Evolutionary conservation across 2,113 vertebrate species (phyloP).

Genomic region (Dromas ardeola): DNA sequence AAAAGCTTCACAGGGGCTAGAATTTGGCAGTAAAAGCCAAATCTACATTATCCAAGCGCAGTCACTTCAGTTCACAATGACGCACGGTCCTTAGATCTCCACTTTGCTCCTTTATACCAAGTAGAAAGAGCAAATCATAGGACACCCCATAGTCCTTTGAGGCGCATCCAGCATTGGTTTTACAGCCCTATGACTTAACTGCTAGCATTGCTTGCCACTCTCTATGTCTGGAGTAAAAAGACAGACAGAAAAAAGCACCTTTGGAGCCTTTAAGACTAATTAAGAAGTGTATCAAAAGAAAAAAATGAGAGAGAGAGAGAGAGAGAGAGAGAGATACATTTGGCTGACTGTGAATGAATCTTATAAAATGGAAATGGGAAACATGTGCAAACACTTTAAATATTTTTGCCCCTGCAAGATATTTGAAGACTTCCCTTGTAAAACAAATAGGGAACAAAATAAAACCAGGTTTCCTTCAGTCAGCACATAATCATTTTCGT

Average conservation of each 20-base stretch:
- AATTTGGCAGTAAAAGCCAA: background rate
- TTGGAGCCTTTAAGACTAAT: conserved; percentile 43
- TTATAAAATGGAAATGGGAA: conserved; percentile 71
- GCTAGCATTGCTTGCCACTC: background rate
- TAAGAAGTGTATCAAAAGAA: conserved; percentile 46
- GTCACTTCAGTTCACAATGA: background rate
- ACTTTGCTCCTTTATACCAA: conserved; percentile 27
- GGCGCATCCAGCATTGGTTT: conserved; percentile 46
- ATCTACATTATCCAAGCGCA: background rate
- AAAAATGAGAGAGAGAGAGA: background rate
- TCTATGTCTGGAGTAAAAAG: background rate
- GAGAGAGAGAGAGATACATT: conserved; percentile 29
- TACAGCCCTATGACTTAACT: conserved; percentile 35
- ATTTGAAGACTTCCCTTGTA: conserved; percentile 56
- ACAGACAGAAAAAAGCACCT: conserved; percentile 47
- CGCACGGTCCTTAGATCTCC: conserved; percentile 24
- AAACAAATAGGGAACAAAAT: conserved; percentile 60
- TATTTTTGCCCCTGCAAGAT: conserved; percentile 37
- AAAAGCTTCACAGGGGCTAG: background rate
- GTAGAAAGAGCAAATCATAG: conserved; percentile 38
- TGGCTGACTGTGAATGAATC: conserved; percentile 63
- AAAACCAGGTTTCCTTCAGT: conserved; percentile 45
- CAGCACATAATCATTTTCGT: conserved; percentile 52
- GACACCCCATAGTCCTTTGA: conserved; percentile 60
- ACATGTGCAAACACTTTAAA: conserved; percentile 33